Conservation (phyloP, 1,140 invertebrate genomes). For the Calliopsis andreniformis region DNA sequence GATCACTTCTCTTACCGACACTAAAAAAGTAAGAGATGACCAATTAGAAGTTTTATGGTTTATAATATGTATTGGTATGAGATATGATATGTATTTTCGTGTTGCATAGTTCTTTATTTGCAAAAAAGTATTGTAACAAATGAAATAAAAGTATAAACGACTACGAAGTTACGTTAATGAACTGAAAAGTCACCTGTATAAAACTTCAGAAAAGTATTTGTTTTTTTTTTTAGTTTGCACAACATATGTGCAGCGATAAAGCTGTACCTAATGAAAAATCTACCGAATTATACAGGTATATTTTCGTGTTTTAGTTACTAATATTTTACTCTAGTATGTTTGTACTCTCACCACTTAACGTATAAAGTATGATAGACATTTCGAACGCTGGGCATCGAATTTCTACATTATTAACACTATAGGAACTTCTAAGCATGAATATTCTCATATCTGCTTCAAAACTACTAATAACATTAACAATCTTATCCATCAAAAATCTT, state of each 20-base stretch:
- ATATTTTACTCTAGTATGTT: background rate
- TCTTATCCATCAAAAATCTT: background rate
- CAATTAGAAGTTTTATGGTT: too few relatives aligned
- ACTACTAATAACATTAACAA: background rate
- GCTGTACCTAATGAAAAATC: background rate
- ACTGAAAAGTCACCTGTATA: conserved; percentile 35
- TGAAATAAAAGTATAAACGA: conserved; percentile 3
- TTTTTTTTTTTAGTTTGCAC: conserved; percentile 1
- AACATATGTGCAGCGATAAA: background rate
- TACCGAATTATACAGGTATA: conserved; percentile 37
- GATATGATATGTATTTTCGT: background rate
- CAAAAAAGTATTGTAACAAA: conserved; percentile 29
- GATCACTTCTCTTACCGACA: too few relatives aligned
- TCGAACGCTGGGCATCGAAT: background rate
- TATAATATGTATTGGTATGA: too few relatives aligned
- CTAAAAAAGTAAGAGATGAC: too few relatives aligned
- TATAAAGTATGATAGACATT: background rate
- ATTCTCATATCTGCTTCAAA: too few relatives aligned
- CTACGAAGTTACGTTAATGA: conserved; percentile 13
- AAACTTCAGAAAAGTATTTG: conserved; percentile 32
- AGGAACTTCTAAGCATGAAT: too few relatives aligned
- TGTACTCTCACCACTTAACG: conserved; percentile 2
- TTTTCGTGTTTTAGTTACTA: background rate
- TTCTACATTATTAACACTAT: conserved; percentile 11
- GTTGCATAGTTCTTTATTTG: conserved; percentile 24